Percentiles rank a stretch among this genome's conserved stretches.
These are phyloP conservation scores for Parnassius mnemosyne DNA, from an alignment of 2,888 invertebrate species.

Conservation along the genomic window DNA sequence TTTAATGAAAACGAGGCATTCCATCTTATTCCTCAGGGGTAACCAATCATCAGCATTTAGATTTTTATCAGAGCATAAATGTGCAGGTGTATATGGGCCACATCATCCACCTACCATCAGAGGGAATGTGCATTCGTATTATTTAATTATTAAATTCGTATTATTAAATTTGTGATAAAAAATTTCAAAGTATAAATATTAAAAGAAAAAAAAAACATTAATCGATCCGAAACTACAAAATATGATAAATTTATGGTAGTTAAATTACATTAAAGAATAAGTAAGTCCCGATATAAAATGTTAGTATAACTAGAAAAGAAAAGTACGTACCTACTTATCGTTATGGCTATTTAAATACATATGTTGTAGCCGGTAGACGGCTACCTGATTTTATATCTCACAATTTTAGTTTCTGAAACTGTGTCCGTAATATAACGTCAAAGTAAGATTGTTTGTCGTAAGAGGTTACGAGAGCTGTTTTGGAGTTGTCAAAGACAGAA, in stretches of 20 bases:
- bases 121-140: too few species aligned
- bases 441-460: slow-evolving; percentile 53
- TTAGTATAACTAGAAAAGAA: slow-evolving; percentile 5
- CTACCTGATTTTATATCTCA: slow-evolving; percentile 11
- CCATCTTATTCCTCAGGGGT: too few species aligned
- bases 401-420: slow-evolving; percentile 42
- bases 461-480: slow-evolving; percentile 63
- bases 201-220: background rate
- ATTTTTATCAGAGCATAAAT: too few species aligned
- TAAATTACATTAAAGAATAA: background rate
- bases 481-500: slow-evolving; percentile 68
- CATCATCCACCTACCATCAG: too few species aligned
- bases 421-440: slow-evolving; percentile 56
- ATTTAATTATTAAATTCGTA: too few species aligned
- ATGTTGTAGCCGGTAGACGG: background rate
- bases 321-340: background rate
- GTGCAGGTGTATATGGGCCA: too few species aligned
- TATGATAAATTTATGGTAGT: background rate
- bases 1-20: too few species aligned
- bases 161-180: too few species aligned
- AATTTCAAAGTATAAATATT: too few species aligned
- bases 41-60: too few species aligned
- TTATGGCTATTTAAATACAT: slow-evolving; percentile 6
- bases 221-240: background rate
- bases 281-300: background rate